Base-by-base conservation (phyloP, 2,797 vertebrate genomes). In the Phrynocephalus vlangalii region DNA sequence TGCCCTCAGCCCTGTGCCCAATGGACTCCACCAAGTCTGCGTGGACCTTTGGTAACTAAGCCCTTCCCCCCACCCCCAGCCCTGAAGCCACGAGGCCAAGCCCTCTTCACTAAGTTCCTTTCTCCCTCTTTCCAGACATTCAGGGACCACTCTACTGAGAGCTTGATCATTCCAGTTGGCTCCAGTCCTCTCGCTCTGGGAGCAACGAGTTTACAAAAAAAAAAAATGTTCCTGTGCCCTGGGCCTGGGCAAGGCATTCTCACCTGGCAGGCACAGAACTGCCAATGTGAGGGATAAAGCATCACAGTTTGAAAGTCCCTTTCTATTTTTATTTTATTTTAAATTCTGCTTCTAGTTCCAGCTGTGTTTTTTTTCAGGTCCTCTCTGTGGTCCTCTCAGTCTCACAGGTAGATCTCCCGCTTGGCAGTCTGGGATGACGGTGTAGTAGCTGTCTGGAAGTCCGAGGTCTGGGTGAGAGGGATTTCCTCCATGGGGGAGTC, bases 351-450 rank as follows among this genome's bases (percentile, higher is more conserved):
- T 60, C 93, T 56, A 84, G 88, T 92, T 93, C 91, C 83, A 92
- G 95, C 87, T 83, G 84, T 50, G 0, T 88, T 75, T 75, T n/a
- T 15, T 75, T n/a, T 15, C 83, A 88, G 75, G 92, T 94, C 94
- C 92, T 83, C 84, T 87, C 93, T 94, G 92, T 89, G 92, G 1
- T 26, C 71, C 92, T 80, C 52, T 93, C 95, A 94, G 91, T 94
- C 96, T 99, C 98, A 99, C 98, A 99, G 98, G 97, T 99, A 99
- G 96, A 99, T 99, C 97, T 99, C 99, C 91, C 98, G 98, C 97
- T 99, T 99, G 97, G 98, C 97, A 93, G 97, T 98, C 95, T 98
- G 98, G 96, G 98, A 97, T 7, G 98, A 97, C 15, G 98, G 98
- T 85, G 98, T 98, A 92, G 98, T 97, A 92, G 98, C 96, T 1